Base-by-base conservation (phyloP, 2,797 vertebrate genomes). In the Presbytis comata region DNA sequence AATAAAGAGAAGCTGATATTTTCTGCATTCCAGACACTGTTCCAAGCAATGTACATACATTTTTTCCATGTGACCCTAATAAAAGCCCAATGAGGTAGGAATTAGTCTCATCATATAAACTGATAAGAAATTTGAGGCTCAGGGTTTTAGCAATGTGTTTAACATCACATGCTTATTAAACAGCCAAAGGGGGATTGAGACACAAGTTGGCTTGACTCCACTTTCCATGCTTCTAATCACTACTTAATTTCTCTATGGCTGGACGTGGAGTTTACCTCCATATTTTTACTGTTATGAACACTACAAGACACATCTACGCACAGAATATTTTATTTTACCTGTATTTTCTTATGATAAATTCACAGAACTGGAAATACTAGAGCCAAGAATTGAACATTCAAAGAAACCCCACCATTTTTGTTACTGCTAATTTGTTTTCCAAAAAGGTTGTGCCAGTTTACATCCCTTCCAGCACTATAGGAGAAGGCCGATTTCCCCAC, bases 261-360 rank as follows among this genome's bases (percentile, higher is more conserved):
- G 75, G 64, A 50, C 1, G 0, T 44, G 17, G 19, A 92, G 12
- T 75, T 74, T 95, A 19, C 24, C 48, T 94, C 55, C 21, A 39
- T 28, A 9, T 61, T 92, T 89, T 79, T 79, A 64, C 36, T 3
- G 28, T 44, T 83, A 28, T 28, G 93, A 80, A 57, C 83, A 53
- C 6, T 86, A 10, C 16, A 87, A 22, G 67, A 24, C 44, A 22
- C 4, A 33, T 50, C 50, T 96, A 95, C 90, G 72, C 41, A 86
- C 7, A 24, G 46, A 91, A 50, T 14, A 86, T 17, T 61, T 61
- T 55, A 44, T 36, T 80, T 78, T n/a, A 24, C 19, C 79, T 81
- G 21, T 48, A 44, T 88, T 92, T 94, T 82, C 53, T 53, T 36
- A 39, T 8, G 57, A 59, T 89, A 57, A 86, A 91, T 74, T 75